A percentile compares a stretch with the other conserved stretches of the same genome.
These are phyloP conservation scores for Tauraco hartlaubi DNA, from an alignment of 2,797 vertebrate genomes.

Conservation along the genomic window DNA sequence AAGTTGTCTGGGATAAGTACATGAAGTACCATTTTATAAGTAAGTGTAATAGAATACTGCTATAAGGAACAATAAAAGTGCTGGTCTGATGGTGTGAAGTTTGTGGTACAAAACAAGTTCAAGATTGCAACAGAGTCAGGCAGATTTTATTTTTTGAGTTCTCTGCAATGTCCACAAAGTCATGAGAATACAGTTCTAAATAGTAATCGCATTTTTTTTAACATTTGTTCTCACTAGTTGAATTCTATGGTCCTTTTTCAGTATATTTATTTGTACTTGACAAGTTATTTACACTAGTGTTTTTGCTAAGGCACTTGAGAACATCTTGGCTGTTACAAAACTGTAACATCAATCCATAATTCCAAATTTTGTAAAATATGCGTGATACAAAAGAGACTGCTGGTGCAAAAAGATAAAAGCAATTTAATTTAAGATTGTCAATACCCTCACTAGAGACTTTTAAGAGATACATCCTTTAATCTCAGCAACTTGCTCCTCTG, in stretches of 20 bases:
- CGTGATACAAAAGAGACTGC: neutral
- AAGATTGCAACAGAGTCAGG: neutral
- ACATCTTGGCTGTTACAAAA: neutral
- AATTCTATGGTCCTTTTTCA: neutral
- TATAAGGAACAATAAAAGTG: neutral
- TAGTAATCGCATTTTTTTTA: neutral
- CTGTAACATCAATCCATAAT: neutral
- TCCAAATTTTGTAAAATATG: neutral
- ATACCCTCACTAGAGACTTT: neutral
- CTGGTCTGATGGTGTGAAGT: neutral
- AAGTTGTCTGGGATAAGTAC: neutral
- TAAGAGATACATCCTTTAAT: neutral
- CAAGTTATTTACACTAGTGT: neutral
- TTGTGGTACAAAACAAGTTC: neutral
- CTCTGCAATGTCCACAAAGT: neutral
- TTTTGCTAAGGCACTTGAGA: neutral
- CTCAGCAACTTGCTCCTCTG: slow-evolving; percentile 79
- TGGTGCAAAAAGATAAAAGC: slow-evolving; percentile 1
- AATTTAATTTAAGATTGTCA: neutral
- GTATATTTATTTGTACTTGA: neutral
- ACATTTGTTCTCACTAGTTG: neutral
- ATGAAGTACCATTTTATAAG: neutral
- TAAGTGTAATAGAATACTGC: neutral
- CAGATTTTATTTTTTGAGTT: neutral
- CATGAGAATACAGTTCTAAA: neutral